Evolutionary conservation across 2,888 invertebrate genomes (phyloP), one percentile per base, ranked within the genome.

Genomic region (Clostera curtula): DNA sequence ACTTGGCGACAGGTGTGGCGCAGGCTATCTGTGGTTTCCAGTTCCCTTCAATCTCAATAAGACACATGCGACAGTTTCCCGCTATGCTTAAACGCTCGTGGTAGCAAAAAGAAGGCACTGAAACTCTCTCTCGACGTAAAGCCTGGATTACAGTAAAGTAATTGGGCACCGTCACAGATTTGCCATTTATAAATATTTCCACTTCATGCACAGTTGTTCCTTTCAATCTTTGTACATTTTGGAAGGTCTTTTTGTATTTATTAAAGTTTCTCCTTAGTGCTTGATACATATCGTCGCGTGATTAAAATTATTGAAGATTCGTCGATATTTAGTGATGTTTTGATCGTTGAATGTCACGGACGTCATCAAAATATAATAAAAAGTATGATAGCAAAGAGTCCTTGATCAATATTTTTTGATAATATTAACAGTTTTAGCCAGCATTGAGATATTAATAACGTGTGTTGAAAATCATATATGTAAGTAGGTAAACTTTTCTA

Each of bases 31-130:
- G 95, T 0, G 96, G 97, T 87, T 99, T 97, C 13, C 91, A 89
- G 50, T 93, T 92, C 53, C 97, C 98, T 70, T 99, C 99, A 12
- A 99, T 92, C 71, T 99, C 95, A 0, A 99, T 97, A 13, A 99
- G 85, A 71, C 99, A 99, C 98, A 98, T 99, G 38, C 99, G 89
- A 59, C 98, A 99, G 79, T 99, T 99, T 12, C 99, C 99, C 41
- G 98, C 98, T 25, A 99, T 93, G 5, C 98, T 96, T 21, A 99
- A 86, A 18, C 99, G 88, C 56, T 99, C 98, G 74, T 99, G 99
- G 68, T 97, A 99, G 71, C 99, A 99, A 69, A 99, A 99, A 24
- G 97, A 86, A 0, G 99, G 99, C 50, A 98, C 37, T 0, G 66
- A 59, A 1, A 80, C 52, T 2, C 51, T 36, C 31, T 69, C 63